A percentile compares a stretch with the other conserved stretches of the same genome.
These are phyloP conservation scores for Caenorhabditis zanzibari DNA, from an alignment of 2,888 invertebrate genomes.

Conservation along the genomic window DNA sequence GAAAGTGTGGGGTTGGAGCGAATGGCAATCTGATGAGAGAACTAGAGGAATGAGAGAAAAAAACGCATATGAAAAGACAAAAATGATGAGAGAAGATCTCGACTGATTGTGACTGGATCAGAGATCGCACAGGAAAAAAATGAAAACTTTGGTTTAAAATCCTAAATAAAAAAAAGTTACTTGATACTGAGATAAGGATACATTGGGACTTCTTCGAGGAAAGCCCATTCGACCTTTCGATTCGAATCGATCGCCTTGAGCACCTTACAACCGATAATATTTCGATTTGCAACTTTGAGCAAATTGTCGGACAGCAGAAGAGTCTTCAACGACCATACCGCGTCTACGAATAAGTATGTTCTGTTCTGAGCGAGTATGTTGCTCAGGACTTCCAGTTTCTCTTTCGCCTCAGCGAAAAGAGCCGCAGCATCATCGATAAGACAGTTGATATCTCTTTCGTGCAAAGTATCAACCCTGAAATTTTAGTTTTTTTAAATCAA, in stretches of 20 bases:
- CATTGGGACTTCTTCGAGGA: conserved; percentile 21
- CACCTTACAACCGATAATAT: conserved; percentile 27
- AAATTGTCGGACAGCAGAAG: conserved; percentile 29
- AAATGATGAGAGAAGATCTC: conserved; percentile 4
- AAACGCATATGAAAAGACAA: not conserved
- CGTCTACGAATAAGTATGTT: conserved; percentile 31
- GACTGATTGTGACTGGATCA: conserved; percentile 36
- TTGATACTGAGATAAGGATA: conserved; percentile 45
- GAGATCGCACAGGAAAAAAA: conserved; percentile 23
- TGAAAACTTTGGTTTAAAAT: not conserved
- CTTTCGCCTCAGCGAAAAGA: not conserved
- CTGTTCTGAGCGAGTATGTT: conserved; percentile 9
- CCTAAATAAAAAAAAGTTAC: not conserved
- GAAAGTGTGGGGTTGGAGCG: too few relatives aligned
- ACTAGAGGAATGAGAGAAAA: not conserved
- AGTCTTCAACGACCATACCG: not conserved
- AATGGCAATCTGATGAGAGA: not conserved
- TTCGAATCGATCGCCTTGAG: conserved; percentile 29
- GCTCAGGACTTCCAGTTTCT: conserved; percentile 8
- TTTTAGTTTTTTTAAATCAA: not conserved
- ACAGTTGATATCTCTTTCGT: not conserved
- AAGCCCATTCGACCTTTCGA: conserved; percentile 37
- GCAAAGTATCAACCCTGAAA: conserved; percentile 42
- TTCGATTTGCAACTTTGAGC: conserved; percentile 18
- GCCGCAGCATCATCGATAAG: conserved; percentile 4